Percentiles rank a stretch among this genome's conserved stretches.
phyloP scores from a whole-genome alignment of 2,797 vertebrate genomes.

The Glyptemys insculpta region DNA sequence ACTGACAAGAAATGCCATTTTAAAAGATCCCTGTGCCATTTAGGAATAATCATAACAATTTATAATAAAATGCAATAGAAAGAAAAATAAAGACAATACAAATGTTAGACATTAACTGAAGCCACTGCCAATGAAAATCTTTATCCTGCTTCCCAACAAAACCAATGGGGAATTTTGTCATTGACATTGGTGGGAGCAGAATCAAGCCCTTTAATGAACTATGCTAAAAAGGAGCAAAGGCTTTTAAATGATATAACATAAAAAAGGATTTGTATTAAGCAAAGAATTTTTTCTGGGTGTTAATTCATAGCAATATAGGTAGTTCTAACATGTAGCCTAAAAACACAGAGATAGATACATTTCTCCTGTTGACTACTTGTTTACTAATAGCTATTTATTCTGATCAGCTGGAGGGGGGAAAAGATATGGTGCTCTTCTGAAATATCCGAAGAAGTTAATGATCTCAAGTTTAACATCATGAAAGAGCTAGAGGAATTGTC shows the following conservation, averaged over 20 bases:
- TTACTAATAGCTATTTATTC: constrained; percentile 32
- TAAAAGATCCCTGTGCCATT: not conserved
- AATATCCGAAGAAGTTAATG: constrained; percentile 76
- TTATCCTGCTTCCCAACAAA: constrained; percentile 6
- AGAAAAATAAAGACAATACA: not conserved
- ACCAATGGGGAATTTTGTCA: constrained; percentile 45
- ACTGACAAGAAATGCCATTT: not conserved
- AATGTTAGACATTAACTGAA: constrained; percentile 25
- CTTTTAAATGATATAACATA: constrained; percentile 45
- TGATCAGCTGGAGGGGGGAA: not conserved
- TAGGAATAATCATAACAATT: constrained; percentile 5
- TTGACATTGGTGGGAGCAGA: constrained; percentile 3
- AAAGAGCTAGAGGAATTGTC: constrained; percentile 84
- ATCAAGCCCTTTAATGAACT: constrained; percentile 25
- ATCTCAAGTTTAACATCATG: constrained; percentile 81
- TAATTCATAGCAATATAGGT: constrained; percentile 44
- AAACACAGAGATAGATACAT: not conserved
- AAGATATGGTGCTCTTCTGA: constrained; percentile 40
- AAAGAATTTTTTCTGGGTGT: constrained; percentile 40
- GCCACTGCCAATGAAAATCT: constrained; percentile 37
- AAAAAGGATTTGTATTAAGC: constrained; percentile 48
- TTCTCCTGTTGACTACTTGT: constrained; percentile 27
- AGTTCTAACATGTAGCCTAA: not conserved
- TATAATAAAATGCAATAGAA: not conserved
- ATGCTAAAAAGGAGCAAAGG: constrained; percentile 33